Conservation (phyloP, 30 jellyfish, hydroid and myxozoan species). For the Mastigias papua region DNA sequence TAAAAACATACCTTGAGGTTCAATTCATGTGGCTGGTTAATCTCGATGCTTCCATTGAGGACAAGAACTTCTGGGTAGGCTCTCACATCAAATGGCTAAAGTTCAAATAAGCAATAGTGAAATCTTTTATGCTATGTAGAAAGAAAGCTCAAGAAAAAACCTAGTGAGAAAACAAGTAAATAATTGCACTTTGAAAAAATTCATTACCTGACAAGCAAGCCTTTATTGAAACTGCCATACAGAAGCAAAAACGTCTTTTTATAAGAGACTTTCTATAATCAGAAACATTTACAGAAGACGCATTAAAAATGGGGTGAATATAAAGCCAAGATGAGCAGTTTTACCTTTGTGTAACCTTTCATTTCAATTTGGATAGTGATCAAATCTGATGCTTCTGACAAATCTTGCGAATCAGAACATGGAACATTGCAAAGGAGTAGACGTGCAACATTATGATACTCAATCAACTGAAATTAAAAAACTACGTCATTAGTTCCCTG, state of each 20-base stretch:
- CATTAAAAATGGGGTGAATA: too few relatives aligned
- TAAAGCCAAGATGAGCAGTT: too few relatives aligned
- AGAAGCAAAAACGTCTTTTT: too few relatives aligned
- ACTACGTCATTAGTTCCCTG: neutral
- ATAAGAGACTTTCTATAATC: too few relatives aligned
- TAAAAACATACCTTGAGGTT: constrained; percentile 6
- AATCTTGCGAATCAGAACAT: neutral
- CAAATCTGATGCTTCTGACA: constrained; percentile 19
- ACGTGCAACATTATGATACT: constrained; percentile 52
- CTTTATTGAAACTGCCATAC: too few relatives aligned
- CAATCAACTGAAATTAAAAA: constrained; percentile 10
- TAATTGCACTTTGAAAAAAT: too few relatives aligned
- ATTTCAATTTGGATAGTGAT: constrained; percentile 56
- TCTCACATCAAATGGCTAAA: constrained; percentile 26
- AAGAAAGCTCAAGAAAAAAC: neutral
- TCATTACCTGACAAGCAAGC: too few relatives aligned
- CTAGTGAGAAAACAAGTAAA: neutral
- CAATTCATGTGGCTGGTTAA: constrained; percentile 28
- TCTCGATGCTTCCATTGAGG: constrained; percentile 18
- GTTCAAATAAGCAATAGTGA: neutral
- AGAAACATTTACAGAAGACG: neutral
- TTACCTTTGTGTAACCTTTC: constrained; percentile 59
- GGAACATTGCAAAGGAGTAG: constrained; percentile 51
- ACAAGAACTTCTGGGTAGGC: constrained; percentile 20
- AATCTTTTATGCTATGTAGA: neutral